Conservation (phyloP, 1,140 invertebrate species). For the Nebria ingens region DNA sequence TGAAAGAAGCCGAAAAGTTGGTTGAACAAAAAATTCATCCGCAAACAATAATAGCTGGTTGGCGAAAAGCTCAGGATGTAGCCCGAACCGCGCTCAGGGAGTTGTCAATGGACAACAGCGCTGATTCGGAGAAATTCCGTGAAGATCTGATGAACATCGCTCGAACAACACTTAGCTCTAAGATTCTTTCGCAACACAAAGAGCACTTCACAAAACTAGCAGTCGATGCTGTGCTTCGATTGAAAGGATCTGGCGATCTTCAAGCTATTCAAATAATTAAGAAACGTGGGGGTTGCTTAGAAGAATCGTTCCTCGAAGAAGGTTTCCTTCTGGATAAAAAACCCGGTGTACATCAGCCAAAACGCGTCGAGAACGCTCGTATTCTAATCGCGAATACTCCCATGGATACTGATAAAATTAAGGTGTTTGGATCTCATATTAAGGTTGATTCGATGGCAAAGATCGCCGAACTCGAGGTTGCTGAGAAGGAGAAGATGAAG, state of each 20-base stretch:
- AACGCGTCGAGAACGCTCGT: conserved; percentile 81
- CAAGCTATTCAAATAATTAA: conserved; percentile 98
- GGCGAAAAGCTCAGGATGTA: conserved; percentile 75
- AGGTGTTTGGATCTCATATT: conserved; percentile 98
- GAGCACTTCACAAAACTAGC: conserved; percentile 93
- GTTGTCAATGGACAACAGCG: conserved; percentile 71
- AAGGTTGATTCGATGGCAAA: conserved; percentile 97
- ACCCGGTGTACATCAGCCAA: conserved; percentile 80
- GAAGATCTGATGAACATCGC: conserved; percentile 95
- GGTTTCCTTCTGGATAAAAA: conserved; percentile 98
- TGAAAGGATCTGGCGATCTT: conserved; percentile 87
- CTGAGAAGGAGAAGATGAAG: conserved; percentile 99
- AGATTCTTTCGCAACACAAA: conserved; percentile 96
- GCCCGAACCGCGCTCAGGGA: conserved; percentile 73
- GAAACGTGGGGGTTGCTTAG: conserved; percentile 82
- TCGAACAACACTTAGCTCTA: conserved; percentile 93
- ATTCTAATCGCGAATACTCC: conserved; percentile 99
- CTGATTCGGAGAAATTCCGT: conserved; percentile 65
- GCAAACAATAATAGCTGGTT: conserved; percentile 94
- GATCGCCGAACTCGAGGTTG: conserved; percentile 93
- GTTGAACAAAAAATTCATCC: conserved; percentile 94
- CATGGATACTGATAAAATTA: conserved; percentile 99
- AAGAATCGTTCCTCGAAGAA: conserved; percentile 96
- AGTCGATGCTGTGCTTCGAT: conserved; percentile 86
- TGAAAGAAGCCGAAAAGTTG: conserved; percentile 91